Conservation (phyloP, 2,113 vertebrate genomes). For the Melanostigma gelatinosum region DNA sequence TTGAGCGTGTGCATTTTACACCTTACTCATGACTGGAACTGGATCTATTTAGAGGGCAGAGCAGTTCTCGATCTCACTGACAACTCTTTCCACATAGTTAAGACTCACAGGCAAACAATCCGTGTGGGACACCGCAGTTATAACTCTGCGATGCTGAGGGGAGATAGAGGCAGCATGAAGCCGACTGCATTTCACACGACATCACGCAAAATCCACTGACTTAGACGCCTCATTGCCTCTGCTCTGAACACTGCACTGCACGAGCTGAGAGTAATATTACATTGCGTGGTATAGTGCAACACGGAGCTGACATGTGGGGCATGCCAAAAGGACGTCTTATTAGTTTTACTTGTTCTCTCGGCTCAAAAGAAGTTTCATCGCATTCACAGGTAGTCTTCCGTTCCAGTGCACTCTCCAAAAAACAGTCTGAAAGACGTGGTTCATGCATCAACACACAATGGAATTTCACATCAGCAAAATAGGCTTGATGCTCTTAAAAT, state of each 20-base stretch:
- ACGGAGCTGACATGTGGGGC: not conserved
- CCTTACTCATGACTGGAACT: slow-evolving; percentile 42
- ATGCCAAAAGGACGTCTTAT: not conserved
- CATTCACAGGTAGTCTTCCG: slow-evolving; percentile 21
- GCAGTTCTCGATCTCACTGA: slow-evolving; percentile 59
- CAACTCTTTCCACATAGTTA: slow-evolving; percentile 60
- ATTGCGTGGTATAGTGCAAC: not conserved
- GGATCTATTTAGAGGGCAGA: slow-evolving; percentile 51
- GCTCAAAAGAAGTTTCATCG: not conserved
- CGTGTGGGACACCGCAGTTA: slow-evolving; percentile 25
- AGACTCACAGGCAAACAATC: slow-evolving; percentile 56
- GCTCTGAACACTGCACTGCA: not conserved
- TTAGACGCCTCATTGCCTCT: slow-evolving; percentile 8
- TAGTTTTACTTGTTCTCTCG: not conserved
- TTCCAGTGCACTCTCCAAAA: slow-evolving; percentile 1
- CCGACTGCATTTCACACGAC: slow-evolving; percentile 42
- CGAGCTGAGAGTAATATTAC: not conserved
- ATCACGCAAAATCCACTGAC: slow-evolving; percentile 41
- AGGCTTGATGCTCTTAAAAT: not conserved
- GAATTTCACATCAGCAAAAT: slow-evolving; percentile 35
- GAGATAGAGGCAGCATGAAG: slow-evolving; percentile 28
- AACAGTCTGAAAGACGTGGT: slow-evolving; percentile 16
- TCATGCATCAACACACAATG: slow-evolving; percentile 41
- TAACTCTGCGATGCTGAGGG: slow-evolving; percentile 34
- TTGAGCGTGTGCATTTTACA: slow-evolving; percentile 57